These are phyloP conservation scores for Meta bourneti DNA, from an alignment of 2,888 invertebrate species.

Conservation along the genomic window DNA sequence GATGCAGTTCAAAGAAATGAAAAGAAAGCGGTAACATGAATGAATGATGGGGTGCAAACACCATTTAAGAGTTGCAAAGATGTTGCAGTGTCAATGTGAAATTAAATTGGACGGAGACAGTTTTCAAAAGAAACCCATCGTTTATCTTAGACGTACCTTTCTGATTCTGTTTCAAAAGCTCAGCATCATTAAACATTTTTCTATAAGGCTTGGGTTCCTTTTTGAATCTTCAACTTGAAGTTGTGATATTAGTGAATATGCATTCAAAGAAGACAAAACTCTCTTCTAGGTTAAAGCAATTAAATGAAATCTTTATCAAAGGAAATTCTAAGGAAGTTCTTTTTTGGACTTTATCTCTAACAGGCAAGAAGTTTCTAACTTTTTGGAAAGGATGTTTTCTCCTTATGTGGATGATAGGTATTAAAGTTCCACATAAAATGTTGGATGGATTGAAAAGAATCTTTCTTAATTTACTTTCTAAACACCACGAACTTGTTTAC, in stretches of 20 bases:
- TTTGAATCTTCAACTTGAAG: conserved; percentile 19
- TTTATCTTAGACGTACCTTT: neutral
- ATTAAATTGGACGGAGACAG: conserved; percentile 28
- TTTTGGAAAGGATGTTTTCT: neutral
- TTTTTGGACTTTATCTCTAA: neutral
- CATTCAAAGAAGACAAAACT: conserved; percentile 1
- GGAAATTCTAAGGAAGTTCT: neutral
- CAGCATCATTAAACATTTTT: conserved; percentile 33
- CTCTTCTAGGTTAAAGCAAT: conserved; percentile 9
- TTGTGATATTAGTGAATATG: neutral
- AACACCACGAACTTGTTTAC: neutral
- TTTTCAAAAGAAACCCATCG: conserved; percentile 15
- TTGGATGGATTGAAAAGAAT: neutral
- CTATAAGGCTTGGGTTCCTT: conserved; percentile 6
- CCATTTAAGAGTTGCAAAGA: conserved; percentile 5
- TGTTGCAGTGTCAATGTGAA: conserved; percentile 6
- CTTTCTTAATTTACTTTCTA: neutral
- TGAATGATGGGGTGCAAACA: neutral
- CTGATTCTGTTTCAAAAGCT: neutral
- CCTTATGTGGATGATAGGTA: neutral
- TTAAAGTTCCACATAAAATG: neutral
- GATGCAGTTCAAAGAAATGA: neutral
- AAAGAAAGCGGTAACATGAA: neutral
- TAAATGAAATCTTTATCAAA: conserved; percentile 17
- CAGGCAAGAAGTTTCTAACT: neutral